Evolutionary conservation across 2,888 invertebrate species (phyloP).

Genomic region (Pyralis farinalis): DNA sequence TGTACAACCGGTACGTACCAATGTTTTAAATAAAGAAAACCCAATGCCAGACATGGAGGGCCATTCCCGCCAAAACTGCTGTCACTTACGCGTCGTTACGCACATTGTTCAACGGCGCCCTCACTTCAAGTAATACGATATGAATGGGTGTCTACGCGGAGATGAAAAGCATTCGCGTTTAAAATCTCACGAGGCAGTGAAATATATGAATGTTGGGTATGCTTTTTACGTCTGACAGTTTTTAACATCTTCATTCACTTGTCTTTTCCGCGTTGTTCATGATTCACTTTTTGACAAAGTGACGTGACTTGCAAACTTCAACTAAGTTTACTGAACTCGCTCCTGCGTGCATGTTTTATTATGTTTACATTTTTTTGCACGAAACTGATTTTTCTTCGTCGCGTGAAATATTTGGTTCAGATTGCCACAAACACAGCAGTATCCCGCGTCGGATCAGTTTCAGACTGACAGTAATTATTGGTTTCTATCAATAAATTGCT

Average conservation of each 20-base stretch:
- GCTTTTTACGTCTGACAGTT: background rate
- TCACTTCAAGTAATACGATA: conserved; percentile 30
- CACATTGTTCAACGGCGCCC: conserved; percentile 34
- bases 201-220: conserved; percentile 29
- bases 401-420: too few relatives aligned
- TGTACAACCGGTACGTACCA: conserved; percentile 69
- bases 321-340: background rate
- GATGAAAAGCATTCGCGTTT: conserved; percentile 27
- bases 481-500: too few relatives aligned
- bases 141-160: conserved; percentile 31
- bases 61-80: conserved; percentile 49
- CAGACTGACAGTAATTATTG: too few relatives aligned
- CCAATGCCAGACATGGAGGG: conserved; percentile 42
- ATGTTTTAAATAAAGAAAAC: conserved; percentile 32
- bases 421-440: too few relatives aligned
- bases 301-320: background rate
- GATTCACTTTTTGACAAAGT: conserved; percentile 28
- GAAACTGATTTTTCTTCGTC: background rate
- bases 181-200: conserved; percentile 24
- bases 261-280: conserved; percentile 34
- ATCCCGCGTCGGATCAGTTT: too few relatives aligned
- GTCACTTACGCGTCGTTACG: conserved; percentile 47
- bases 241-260: conserved; percentile 41
- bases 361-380: background rate
- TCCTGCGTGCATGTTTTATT: background rate